Evolutionary conservation across 2,888 invertebrate genomes (phyloP), one percentile per base, ranked within the genome.

Genomic region (Callosobruchus maculatus): DNA sequence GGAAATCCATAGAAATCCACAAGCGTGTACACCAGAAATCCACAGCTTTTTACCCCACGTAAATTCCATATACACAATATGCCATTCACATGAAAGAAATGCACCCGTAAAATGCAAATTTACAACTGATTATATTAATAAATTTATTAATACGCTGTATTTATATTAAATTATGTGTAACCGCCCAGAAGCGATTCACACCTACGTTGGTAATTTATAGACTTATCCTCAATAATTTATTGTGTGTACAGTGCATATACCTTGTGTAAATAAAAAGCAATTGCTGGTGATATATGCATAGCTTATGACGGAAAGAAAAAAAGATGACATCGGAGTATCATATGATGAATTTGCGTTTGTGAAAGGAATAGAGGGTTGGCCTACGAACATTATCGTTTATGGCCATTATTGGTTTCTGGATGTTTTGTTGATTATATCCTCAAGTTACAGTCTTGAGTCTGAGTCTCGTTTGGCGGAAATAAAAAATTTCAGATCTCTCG

Each of bases 161-260:
- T 49, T 49, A 49, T 49, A 49, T 72, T 73, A 75, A 73, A 75
- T 75, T 73, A 72, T 73, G 70, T 72, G 70, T 66, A 73, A 75
- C 75, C 76, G 74, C 73, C 74, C 75, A 75, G 73, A 74, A 74
- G 73, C 73, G 67, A 68, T 75, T 74, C 74, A 72, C 77, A 74
- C 77, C 76, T 77, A 73, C 72, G 21, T 13, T 26, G 21, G 13
- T 49, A 49, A 49, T 49, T 49, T 49, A 49, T 49, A 49, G 49
- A 49, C 49, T 49, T 49, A 49, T 7, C 49, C 9, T 49, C 18
- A 49, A 49, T 49, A 18, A 49, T 49, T 49, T 49, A 49, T 49
- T 49, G 49, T 49, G 49, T 49, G 49, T 49, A 18, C 18, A 49
- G 4, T 49, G 13, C 49, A 49, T 7, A 49, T 49, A 13, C n/a